Conservation (phyloP, 1,140 invertebrate species). For the Asobara japonica region DNA sequence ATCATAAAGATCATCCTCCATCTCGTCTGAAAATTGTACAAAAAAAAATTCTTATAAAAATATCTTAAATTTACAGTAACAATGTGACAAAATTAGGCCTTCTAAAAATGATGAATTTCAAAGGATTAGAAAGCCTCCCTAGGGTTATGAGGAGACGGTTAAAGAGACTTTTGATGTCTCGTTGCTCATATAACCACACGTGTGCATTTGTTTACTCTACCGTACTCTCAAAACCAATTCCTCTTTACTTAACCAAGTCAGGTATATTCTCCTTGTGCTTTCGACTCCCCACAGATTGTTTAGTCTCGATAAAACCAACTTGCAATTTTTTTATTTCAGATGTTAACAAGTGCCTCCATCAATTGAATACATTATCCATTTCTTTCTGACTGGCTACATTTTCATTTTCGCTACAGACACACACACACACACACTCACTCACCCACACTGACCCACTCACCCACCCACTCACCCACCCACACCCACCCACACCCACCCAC, state of each 20-base stretch:
- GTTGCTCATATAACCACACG: conserved; percentile 61
- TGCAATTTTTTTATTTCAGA: background rate
- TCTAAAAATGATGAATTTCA: background rate
- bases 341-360: conserved; percentile 6
- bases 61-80: background rate
- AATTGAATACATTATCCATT: too few species aligned
- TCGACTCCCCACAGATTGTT: conserved; percentile 18
- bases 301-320: conserved; percentile 22
- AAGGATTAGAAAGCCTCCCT: conserved; percentile 38
- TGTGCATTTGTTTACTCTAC: conserved; percentile 49
- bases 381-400: too few species aligned
- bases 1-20: conserved; percentile 62
- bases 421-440: too few species aligned
- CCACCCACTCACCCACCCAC: too few species aligned
- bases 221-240: conserved; percentile 51
- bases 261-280: conserved; percentile 24
- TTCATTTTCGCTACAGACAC: too few species aligned
- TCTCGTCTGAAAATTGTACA: conserved; percentile 58
- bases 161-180: conserved; percentile 63
- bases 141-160: conserved; percentile 40
- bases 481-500: too few species aligned
- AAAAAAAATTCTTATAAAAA: too few species aligned
- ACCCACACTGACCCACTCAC: too few species aligned
- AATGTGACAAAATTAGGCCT: background rate
- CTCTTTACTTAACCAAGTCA: conserved; percentile 52